Conservation (phyloP, 1,140 invertebrate genomes). For the Drosophila carrolli region DNA sequence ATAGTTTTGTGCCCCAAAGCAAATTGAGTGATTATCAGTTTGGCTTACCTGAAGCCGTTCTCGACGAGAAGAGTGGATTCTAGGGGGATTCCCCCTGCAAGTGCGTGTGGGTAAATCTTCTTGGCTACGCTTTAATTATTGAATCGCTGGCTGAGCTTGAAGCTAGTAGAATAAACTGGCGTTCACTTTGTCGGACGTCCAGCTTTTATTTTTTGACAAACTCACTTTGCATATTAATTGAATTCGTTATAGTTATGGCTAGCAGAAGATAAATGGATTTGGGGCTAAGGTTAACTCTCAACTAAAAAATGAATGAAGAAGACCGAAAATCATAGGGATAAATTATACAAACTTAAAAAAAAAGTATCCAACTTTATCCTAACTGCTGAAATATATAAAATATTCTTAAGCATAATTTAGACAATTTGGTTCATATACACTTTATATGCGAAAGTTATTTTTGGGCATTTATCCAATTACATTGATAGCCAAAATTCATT, state of each 20-base stretch:
- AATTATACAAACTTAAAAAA: no score
- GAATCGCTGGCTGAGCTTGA: slow-evolving; percentile 39
- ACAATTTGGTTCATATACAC: neutral
- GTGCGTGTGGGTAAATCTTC: slow-evolving; percentile 57
- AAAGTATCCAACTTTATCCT: no score
- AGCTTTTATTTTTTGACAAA: slow-evolving; percentile 34
- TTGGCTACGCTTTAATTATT: slow-evolving; percentile 54
- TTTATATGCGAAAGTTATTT: neutral
- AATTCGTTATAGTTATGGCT: slow-evolving; percentile 44
- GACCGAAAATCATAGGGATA: neutral
- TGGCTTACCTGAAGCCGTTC: slow-evolving; percentile 53
- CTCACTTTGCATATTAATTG: slow-evolving; percentile 64
- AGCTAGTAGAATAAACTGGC: slow-evolving; percentile 21
- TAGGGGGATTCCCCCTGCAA: neutral
- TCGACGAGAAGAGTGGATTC: neutral
- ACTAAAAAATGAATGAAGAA: slow-evolving; percentile 2
- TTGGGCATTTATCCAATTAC: neutral
- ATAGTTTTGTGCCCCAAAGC: slow-evolving; percentile 70
- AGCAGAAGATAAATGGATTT: slow-evolving; percentile 40
- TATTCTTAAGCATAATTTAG: no score
- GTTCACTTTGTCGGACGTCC: slow-evolving; percentile 20
- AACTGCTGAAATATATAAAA: no score
- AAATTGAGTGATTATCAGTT: slow-evolving; percentile 83
- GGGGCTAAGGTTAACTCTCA: slow-evolving; percentile 11
- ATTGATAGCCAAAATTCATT: neutral